phyloP scores from a whole-genome alignment of 2,888 invertebrate genomes.

The Melitaea athalia region DNA sequence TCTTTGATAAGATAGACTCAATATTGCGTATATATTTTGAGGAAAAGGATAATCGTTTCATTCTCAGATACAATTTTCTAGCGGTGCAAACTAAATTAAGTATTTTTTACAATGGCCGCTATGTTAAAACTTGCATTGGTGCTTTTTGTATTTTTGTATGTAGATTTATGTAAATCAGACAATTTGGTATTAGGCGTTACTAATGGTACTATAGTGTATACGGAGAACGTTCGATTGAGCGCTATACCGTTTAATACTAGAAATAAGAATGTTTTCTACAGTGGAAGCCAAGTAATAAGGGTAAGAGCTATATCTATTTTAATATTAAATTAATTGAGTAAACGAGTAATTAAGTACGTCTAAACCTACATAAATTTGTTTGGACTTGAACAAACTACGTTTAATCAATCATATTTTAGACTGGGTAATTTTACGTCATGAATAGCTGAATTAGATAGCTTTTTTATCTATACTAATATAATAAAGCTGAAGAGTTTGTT shows the following conservation, averaged over 20 bases:
- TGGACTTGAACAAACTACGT: too few species aligned
- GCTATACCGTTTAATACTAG: conserved; percentile 56
- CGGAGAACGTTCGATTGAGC: conserved; percentile 59
- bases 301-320: conserved; percentile 44
- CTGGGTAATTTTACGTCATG: too few species aligned
- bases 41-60: background rate
- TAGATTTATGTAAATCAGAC: conserved; percentile 40
- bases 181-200: conserved; percentile 59
- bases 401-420: too few species aligned
- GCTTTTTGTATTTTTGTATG: conserved; percentile 37
- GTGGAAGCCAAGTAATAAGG: conserved; percentile 59
- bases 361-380: too few species aligned
- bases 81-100: background rate
- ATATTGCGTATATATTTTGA: too few species aligned
- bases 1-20: too few species aligned
- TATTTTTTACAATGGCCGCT: conserved; percentile 39
- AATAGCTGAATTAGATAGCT: too few species aligned
- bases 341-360: too few species aligned
- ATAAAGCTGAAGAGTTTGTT: too few species aligned
- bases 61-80: background rate
- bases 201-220: conserved; percentile 53
- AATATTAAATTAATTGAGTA: too few species aligned
- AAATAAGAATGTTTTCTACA: conserved; percentile 68
- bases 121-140: conserved; percentile 28
- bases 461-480: too few species aligned